These are phyloP conservation scores for Acanthopagrus latus DNA, from an alignment of 2,797 vertebrate genomes.

Conservation along the genomic window DNA sequence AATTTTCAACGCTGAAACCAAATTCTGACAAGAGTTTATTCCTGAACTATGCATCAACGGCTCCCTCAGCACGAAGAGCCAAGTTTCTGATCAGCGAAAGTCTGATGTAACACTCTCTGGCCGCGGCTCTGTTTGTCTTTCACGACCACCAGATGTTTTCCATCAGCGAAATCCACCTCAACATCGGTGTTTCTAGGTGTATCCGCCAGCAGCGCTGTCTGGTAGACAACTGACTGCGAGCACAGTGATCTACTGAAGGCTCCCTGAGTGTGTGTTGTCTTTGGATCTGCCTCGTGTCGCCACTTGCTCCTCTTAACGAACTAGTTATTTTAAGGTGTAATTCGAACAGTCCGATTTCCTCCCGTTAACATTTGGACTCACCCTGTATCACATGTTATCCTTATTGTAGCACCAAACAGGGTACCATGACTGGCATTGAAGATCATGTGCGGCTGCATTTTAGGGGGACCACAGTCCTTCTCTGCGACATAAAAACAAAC, in stretches of 20 bases:
- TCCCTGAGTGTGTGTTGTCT: not conserved
- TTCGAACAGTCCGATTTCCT: not conserved
- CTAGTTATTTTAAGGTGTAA: not conserved
- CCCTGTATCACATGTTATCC: constrained; percentile 71
- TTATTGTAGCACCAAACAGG: constrained; percentile 51
- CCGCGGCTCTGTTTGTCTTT: constrained; percentile 11
- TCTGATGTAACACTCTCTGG: not conserved
- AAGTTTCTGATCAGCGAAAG: constrained; percentile 39
- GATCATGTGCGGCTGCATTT: constrained; percentile 3
- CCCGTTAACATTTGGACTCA: constrained; percentile 56
- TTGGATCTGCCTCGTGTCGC: not conserved
- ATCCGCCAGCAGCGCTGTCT: not conserved
- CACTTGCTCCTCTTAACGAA: not conserved
- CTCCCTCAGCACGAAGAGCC: not conserved
- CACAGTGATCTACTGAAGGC: not conserved
- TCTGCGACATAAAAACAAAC: constrained; percentile 61
- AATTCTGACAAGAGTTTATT: constrained; percentile 18
- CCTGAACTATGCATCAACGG: constrained; percentile 8
- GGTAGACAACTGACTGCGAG: not conserved
- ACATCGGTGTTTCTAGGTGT: not conserved
- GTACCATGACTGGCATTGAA: constrained; percentile 40
- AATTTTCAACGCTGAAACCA: not conserved
- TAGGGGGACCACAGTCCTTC: constrained; percentile 76
- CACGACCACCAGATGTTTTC: not conserved
- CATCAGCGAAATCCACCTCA: not conserved